Conservation (phyloP, 2,797 vertebrate species). For the Dromococcyx pavoninus region DNA sequence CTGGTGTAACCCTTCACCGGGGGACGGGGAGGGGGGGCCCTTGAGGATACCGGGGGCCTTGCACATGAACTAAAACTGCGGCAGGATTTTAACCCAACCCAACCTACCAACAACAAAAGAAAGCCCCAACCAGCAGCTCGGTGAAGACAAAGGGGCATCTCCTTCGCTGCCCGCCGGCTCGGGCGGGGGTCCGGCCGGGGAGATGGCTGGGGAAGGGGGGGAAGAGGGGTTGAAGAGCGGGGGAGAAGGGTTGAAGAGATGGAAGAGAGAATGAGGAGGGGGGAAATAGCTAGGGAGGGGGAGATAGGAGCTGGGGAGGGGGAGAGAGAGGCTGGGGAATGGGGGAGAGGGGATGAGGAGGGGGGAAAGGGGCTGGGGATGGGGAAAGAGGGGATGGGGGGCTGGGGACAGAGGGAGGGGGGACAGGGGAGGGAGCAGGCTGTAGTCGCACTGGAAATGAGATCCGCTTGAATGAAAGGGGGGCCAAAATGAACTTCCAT, state of each 20-base stretch:
- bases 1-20: slow-evolving; percentile 24
- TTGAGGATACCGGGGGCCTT: slow-evolving; percentile 15
- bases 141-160: slow-evolving; percentile 49
- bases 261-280: no score
- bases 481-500: slow-evolving; percentile 32
- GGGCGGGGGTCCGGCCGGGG: neutral
- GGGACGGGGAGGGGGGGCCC: neutral
- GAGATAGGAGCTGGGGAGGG: neutral
- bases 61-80: slow-evolving; percentile 52
- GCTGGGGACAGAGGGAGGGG: no score
- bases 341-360: neutral
- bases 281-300: no score
- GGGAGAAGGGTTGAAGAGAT: no score
- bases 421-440: neutral
- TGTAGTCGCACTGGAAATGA: slow-evolving; percentile 39
- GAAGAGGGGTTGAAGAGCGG: no score
- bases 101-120: slow-evolving; percentile 1
- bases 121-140: neutral
- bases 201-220: neutral
- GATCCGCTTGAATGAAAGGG: slow-evolving; percentile 40
- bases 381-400: neutral
- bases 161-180: neutral
- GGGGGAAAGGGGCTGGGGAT: neutral
- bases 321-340: no score
- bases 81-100: slow-evolving; percentile 43